These are phyloP conservation scores for Pseudoips prasinana DNA, from an alignment of 2,888 invertebrate genomes.

Conservation along the genomic window DNA sequence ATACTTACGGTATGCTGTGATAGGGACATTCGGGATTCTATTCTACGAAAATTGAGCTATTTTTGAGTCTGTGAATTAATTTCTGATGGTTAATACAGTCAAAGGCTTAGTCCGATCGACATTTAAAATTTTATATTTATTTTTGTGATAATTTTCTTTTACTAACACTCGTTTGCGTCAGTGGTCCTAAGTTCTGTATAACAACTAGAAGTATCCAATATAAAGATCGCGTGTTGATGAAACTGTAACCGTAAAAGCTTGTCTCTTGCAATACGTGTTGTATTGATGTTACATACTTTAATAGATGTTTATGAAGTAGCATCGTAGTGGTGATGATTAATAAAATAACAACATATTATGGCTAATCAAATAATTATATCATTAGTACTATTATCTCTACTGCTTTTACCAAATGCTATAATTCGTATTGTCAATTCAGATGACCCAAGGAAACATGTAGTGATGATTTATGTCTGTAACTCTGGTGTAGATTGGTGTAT, in stretches of 20 bases:
- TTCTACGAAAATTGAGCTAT: slow-evolving; percentile 19
- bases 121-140: slow-evolving; percentile 40
- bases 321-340: too few species aligned
- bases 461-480: too few species aligned
- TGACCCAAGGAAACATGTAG: too few species aligned
- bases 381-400: too few species aligned
- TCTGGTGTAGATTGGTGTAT: too few species aligned
- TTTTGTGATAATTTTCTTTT: slow-evolving; percentile 63
- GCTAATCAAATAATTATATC: too few species aligned
- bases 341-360: too few species aligned
- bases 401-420: too few species aligned
- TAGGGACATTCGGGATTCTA: slow-evolving; percentile 49
- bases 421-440: too few species aligned
- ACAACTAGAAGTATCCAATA: too few species aligned
- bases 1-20: slow-evolving; percentile 65
- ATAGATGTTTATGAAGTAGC: too few species aligned
- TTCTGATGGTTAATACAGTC: slow-evolving; percentile 41
- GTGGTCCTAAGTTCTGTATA: slow-evolving; percentile 11
- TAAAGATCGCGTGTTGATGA: too few species aligned
- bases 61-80: slow-evolving; percentile 9
- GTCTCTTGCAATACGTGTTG: slow-evolving; percentile 11
- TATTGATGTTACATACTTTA: slow-evolving; percentile 2
- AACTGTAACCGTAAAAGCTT: not conserved
- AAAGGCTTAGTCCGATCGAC: slow-evolving; percentile 52
- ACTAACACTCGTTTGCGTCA: slow-evolving; percentile 38